phyloP scores from a whole-genome alignment of 2,797 vertebrate genomes.

The Menidia menidia region DNA sequence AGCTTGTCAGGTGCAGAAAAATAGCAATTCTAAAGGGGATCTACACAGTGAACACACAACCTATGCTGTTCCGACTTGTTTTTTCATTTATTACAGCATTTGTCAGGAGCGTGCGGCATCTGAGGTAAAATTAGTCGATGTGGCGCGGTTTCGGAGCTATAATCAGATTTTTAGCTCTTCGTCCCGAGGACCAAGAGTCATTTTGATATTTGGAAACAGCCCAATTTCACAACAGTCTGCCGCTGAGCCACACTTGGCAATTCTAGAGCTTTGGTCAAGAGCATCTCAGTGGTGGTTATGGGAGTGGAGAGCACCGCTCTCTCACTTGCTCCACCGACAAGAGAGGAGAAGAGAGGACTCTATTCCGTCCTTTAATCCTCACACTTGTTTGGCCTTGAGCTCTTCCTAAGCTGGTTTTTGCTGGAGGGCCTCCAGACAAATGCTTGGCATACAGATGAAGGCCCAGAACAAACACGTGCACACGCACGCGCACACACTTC shows the following conservation, averaged over 20 bases:
- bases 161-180: slow-evolving; percentile 22
- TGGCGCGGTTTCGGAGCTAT: slow-evolving; percentile 5
- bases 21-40: slow-evolving; percentile 63
- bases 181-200: neutral
- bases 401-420: slow-evolving; percentile 67
- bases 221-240: slow-evolving; percentile 28
- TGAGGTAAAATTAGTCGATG: slow-evolving; percentile 55
- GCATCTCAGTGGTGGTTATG: slow-evolving; percentile 61
- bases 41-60: slow-evolving; percentile 60
- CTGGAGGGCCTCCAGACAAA: slow-evolving; percentile 71
- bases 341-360: slow-evolving; percentile 52
- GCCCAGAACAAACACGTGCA: slow-evolving; percentile 35
- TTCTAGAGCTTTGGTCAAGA: slow-evolving; percentile 62
- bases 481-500: slow-evolving; percentile 17
- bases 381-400: slow-evolving; percentile 80
- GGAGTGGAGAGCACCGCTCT: slow-evolving; percentile 47
- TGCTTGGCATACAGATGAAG: slow-evolving; percentile 75
- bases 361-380: slow-evolving; percentile 73
- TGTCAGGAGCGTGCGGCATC: slow-evolving; percentile 30
- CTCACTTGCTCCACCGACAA: slow-evolving; percentile 52
- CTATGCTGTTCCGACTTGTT: slow-evolving; percentile 34
- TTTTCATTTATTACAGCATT: slow-evolving; percentile 43
- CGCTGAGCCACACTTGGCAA: slow-evolving; percentile 9
- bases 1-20: slow-evolving; percentile 73
- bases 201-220: slow-evolving; percentile 28